These are phyloP conservation scores for Trematomus loennbergii DNA, from an alignment of 2,113 vertebrate genomes.

Conservation along the genomic window DNA sequence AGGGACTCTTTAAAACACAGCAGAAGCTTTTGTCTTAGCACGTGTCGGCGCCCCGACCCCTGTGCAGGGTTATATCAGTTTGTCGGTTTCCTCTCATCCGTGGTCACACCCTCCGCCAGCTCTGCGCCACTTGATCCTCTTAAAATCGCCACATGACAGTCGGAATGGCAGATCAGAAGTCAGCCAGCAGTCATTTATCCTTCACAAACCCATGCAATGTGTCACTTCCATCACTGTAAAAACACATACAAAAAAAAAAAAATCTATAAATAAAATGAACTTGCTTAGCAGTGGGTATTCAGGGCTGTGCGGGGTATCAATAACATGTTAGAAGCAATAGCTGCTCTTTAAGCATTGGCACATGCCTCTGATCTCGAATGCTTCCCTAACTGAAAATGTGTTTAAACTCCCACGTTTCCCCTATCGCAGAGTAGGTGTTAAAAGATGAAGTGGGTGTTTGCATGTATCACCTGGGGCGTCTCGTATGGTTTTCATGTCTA, in stretches of 20 bases:
- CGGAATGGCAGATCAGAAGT: slow-evolving; percentile 57
- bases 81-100: slow-evolving; percentile 35
- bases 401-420: slow-evolving; percentile 58
- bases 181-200: slow-evolving; percentile 50
- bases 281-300: slow-evolving; percentile 18
- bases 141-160: slow-evolving; percentile 57
- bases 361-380: slow-evolving; percentile 47
- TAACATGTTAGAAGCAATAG: slow-evolving; percentile 47
- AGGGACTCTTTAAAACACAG: neutral
- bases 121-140: slow-evolving; percentile 52
- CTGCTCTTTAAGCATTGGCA: slow-evolving; percentile 53
- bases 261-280: neutral
- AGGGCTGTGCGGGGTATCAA: slow-evolving; percentile 43
- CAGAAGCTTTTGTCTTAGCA: slow-evolving; percentile 5
- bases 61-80: slow-evolving; percentile 38
- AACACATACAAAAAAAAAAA: slow-evolving; percentile 16
- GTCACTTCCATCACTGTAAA: slow-evolving; percentile 43
- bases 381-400: slow-evolving; percentile 44
- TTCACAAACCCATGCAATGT: slow-evolving; percentile 19
- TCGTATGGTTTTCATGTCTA: slow-evolving; percentile 52
- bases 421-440: slow-evolving; percentile 40
- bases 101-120: slow-evolving; percentile 36
- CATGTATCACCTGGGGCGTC: slow-evolving; percentile 58
- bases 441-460: slow-evolving; percentile 53
- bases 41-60: neutral